phyloP scores from a whole-genome alignment of 2,113 vertebrate genomes.

The Pollachius pollachius region DNA sequence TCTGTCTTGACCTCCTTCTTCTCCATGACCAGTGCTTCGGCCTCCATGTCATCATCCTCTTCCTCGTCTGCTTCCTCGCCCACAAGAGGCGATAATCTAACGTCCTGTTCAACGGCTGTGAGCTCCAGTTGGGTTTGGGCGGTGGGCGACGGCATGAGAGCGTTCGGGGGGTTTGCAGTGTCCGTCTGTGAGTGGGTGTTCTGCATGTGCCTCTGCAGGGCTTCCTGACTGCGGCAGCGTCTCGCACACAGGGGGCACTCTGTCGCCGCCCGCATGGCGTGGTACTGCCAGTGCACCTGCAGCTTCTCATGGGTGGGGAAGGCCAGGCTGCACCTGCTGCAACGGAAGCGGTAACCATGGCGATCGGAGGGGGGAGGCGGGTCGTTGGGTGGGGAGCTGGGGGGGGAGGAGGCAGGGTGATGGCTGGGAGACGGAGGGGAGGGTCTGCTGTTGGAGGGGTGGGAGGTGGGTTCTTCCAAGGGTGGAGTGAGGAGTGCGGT shows the following conservation, averaged over 20 bases:
- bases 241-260: constrained; percentile 97
- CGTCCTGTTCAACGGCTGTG: constrained; percentile 86
- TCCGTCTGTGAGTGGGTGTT: constrained; percentile 81
- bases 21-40: constrained; percentile 71
- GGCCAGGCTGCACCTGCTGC: constrained; percentile 96
- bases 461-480: constrained; percentile 59
- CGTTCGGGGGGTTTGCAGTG: constrained; percentile 85
- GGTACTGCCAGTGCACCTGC: constrained; percentile 96
- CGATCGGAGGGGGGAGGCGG: constrained; percentile 90
- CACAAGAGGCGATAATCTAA: constrained; percentile 82
- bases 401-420: constrained; percentile 55
- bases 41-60: constrained; percentile 85
- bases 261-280: constrained; percentile 95
- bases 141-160: constrained; percentile 61
- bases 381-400: constrained; percentile 80
- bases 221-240: constrained; percentile 95
- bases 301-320: constrained; percentile 97
- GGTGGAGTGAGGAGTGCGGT: constrained; percentile 70
- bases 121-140: constrained; percentile 72
- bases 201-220: constrained; percentile 95
- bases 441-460: constrained; percentile 86
- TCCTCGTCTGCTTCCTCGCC: constrained; percentile 87
- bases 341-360: constrained; percentile 97
- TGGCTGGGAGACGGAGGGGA: constrained; percentile 67
- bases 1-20: constrained; percentile 60